Conservation (phyloP, 1,140 invertebrate genomes). For the Propsilocerus akamusi region DNA sequence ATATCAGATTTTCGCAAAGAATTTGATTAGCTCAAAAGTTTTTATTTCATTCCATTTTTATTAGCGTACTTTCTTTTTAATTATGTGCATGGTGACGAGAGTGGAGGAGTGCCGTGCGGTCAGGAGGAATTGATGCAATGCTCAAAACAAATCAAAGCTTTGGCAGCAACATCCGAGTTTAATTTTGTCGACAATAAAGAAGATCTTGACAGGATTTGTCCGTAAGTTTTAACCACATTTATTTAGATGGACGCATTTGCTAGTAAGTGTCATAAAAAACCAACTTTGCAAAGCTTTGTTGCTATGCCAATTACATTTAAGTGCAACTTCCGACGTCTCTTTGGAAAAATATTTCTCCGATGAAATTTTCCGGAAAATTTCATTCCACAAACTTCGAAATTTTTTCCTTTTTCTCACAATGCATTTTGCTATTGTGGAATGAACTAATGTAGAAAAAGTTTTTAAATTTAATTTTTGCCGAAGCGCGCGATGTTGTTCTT, state of each 20-base stretch:
- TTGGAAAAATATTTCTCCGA: too few relatives aligned
- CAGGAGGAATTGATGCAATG: slow-evolving; percentile 35
- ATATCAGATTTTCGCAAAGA: not conserved
- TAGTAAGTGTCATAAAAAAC: too few relatives aligned
- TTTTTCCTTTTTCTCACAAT: too few relatives aligned
- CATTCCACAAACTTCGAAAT: too few relatives aligned
- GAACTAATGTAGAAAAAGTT: too few relatives aligned
- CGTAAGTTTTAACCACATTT: not conserved
- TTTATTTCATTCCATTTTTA: not conserved
- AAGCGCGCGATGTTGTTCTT: not conserved
- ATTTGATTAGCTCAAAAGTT: not conserved
- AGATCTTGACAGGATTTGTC: not conserved
- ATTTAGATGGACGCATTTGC: too few relatives aligned
- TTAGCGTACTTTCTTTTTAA: not conserved
- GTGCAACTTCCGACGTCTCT: too few relatives aligned
- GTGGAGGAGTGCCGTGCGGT: slow-evolving; percentile 20
- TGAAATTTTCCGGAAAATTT: too few relatives aligned
- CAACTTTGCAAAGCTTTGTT: too few relatives aligned
- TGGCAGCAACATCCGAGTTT: slow-evolving; percentile 24
- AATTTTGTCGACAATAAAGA: not conserved
- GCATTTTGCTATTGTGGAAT: too few relatives aligned
- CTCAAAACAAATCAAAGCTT: slow-evolving; percentile 32
- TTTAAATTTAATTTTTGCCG: slow-evolving; percentile 1
- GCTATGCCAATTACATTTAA: too few relatives aligned
- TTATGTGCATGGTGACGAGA: not conserved